Evolutionary conservation across 2,888 invertebrate species (phyloP).

Genomic region (Ophion obscuratus): DNA sequence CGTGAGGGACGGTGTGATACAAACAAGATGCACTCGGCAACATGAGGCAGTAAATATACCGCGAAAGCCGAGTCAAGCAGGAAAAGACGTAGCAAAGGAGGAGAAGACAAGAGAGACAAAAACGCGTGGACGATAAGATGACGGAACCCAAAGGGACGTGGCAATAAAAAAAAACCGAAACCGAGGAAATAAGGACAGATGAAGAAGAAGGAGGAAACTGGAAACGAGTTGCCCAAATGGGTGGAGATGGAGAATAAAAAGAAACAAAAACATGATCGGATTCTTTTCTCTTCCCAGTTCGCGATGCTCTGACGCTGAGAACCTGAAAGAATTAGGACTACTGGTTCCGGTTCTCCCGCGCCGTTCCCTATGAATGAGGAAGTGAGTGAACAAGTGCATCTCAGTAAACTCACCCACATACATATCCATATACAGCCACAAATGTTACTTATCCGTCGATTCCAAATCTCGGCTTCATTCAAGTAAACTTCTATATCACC

Average conservation of each 20-base stretch:
- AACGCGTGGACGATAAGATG: constrained; percentile 46
- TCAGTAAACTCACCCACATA: too few relatives aligned
- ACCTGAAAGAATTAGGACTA: background rate
- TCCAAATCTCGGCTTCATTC: too few relatives aligned
- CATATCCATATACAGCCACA: too few relatives aligned
- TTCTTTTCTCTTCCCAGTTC: constrained; percentile 8
- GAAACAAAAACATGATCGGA: constrained; percentile 13
- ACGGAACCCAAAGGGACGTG: constrained; percentile 32
- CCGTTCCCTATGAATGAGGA: too few relatives aligned
- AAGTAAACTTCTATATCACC: too few relatives aligned
- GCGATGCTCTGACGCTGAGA: constrained; percentile 2
- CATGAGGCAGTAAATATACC: constrained; percentile 79
- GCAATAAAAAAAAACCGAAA: constrained; percentile 28
- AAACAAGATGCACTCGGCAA: constrained; percentile 81
- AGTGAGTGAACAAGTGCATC: too few relatives aligned
- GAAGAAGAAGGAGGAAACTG: constrained; percentile 52
- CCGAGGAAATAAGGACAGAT: constrained; percentile 44
- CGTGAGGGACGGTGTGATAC: constrained; percentile 77
- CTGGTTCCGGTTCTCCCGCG: too few relatives aligned
- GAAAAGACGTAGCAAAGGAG: constrained; percentile 34
- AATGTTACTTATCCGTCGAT: too few relatives aligned
- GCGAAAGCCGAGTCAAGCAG: constrained; percentile 54
- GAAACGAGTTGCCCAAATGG: constrained; percentile 10
- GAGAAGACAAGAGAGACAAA: constrained; percentile 44
- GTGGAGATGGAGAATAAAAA: constrained; percentile 3